Conservation (phyloP, 2,797 vertebrate genomes). For the Ciconia nigra region DNA sequence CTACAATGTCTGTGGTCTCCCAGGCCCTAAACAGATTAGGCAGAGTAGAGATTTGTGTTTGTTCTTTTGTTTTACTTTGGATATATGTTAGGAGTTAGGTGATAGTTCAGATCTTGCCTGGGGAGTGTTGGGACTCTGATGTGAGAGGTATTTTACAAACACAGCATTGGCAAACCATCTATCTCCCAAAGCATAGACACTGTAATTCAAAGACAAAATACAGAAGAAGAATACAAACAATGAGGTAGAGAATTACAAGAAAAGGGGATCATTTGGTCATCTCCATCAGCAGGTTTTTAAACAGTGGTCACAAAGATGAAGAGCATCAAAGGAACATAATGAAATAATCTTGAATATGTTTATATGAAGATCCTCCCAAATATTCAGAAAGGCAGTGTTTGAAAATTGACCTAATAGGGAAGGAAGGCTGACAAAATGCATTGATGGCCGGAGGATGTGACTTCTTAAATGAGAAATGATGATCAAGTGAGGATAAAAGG, state of each 20-base stretch:
- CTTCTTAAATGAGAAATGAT: neutral
- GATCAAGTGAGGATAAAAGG: neutral
- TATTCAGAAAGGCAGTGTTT: neutral
- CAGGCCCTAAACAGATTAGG: neutral
- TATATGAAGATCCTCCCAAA: neutral
- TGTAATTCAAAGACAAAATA: neutral
- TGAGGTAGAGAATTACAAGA: neutral
- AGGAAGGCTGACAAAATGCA: neutral
- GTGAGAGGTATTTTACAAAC: neutral
- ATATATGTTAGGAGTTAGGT: neutral
- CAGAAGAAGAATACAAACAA: neutral
- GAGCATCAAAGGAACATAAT: neutral
- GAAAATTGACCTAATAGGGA: neutral
- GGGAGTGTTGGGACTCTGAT: neutral
- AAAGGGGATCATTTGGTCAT: neutral
- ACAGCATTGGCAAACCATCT: neutral
- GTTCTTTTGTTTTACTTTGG: neutral
- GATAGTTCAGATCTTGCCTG: neutral
- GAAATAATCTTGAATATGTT: neutral
- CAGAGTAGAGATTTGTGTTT: neutral
- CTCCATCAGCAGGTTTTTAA: neutral
- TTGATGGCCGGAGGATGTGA: neutral
- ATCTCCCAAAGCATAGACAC: neutral
- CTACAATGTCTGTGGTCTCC: neutral
- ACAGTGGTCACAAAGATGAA: neutral